Evolutionary conservation across 2,888 invertebrate species (phyloP).

Genomic region (Polydrusus cervinus): DNA sequence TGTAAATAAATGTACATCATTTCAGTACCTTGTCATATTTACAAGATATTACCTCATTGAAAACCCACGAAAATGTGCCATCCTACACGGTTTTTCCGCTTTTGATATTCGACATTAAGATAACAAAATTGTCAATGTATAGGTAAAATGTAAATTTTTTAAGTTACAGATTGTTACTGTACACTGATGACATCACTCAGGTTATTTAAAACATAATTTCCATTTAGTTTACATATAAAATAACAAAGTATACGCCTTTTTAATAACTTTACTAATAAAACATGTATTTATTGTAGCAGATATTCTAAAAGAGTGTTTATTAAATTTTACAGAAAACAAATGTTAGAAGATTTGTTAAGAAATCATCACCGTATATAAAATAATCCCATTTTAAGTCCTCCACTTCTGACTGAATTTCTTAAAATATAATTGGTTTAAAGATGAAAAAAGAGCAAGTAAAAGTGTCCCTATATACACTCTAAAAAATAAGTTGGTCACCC

Average conservation of each 20-base stretch:
- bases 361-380: too few relatives aligned
- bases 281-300: neutral
- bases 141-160: conserved; percentile 47
- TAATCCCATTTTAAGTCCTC: too few relatives aligned
- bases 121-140: conserved; percentile 32
- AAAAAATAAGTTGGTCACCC: too few relatives aligned
- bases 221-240: conserved; percentile 35
- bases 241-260: conserved; percentile 10
- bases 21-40: conserved; percentile 5
- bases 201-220: conserved; percentile 42
- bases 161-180: conserved; percentile 35
- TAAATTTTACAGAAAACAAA: neutral
- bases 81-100: conserved; percentile 38
- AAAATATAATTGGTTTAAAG: too few relatives aligned
- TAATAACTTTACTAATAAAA: conserved; percentile 3
- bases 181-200: conserved; percentile 38
- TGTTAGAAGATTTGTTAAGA: too few relatives aligned
- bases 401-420: too few relatives aligned
- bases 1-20: too few relatives aligned
- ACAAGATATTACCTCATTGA: conserved; percentile 18
- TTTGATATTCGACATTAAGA: conserved; percentile 24
- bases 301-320: too few relatives aligned
- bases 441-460: too few relatives aligned
- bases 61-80: conserved; percentile 39
- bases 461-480: too few relatives aligned